Conservation (phyloP, 2,113 vertebrate genomes). For the Burhinus oedicnemus region DNA sequence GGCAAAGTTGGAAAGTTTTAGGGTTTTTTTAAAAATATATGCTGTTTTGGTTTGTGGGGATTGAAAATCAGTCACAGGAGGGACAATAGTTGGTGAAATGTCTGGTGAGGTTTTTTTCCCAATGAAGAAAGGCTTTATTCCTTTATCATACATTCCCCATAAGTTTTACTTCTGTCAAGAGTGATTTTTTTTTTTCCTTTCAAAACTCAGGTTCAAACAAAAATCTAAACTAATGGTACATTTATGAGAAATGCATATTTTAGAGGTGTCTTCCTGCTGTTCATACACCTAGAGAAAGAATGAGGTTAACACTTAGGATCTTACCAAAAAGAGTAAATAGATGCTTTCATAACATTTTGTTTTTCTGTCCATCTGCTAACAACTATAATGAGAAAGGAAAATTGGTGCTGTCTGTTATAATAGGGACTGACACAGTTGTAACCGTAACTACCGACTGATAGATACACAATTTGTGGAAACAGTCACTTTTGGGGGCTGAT, state of each 20-base stretch:
- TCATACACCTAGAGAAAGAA: not conserved
- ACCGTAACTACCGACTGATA: not conserved
- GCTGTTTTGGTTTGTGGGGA: not conserved
- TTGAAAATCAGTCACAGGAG: not conserved
- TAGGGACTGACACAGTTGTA: not conserved
- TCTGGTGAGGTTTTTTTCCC: not conserved
- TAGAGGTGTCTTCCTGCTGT: not conserved
- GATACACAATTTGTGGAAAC: slow-evolving; percentile 10
- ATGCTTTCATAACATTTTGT: not conserved
- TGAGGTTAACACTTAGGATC: not conserved
- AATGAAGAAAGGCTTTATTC: not conserved
- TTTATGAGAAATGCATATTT: not conserved
- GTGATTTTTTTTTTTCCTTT: not conserved
- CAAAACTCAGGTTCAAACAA: not conserved
- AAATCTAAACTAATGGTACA: not conserved
- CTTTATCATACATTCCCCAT: not conserved
- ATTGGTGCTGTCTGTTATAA: not conserved
- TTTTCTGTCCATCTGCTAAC: not conserved
- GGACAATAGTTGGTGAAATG: not conserved
- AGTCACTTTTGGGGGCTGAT: not conserved
- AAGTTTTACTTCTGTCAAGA: not conserved
- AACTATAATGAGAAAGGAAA: not conserved
- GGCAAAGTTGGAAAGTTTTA: not conserved
- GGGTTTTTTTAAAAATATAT: not conserved
- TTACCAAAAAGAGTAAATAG: not conserved